phyloP scores from a whole-genome alignment of 2,888 invertebrate genomes.

The Apodemia hepburni region DNA sequence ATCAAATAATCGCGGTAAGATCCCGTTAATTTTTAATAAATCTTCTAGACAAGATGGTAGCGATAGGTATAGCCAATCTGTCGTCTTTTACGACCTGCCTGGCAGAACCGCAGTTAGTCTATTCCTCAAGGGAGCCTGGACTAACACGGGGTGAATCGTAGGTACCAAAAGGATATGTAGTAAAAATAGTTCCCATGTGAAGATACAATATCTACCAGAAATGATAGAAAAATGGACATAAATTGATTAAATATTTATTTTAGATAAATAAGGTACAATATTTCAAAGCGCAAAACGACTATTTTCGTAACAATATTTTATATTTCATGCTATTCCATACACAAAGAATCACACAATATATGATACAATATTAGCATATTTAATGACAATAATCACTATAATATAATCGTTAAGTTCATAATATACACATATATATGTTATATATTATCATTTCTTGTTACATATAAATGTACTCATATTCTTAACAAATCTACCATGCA shows the following conservation, averaged over 20 bases:
- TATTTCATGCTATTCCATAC: conserved; percentile 57
- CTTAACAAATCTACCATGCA: conserved; percentile 68
- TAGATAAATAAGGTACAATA: conserved; percentile 59
- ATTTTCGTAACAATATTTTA: conserved; percentile 34
- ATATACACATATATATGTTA: conserved; percentile 55
- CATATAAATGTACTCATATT: conserved; percentile 56
- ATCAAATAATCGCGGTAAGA: too few species aligned
- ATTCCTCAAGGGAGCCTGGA: too few species aligned
- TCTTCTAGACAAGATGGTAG: too few species aligned
- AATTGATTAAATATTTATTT: conserved; percentile 77
- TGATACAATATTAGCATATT: conserved; percentile 41
- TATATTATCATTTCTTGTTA: conserved; percentile 54
- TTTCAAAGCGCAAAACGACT: conserved; percentile 56
- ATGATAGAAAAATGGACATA: conserved; percentile 1
- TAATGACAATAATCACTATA: conserved; percentile 51
- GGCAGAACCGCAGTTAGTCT: too few species aligned
- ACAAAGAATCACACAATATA: conserved; percentile 55
- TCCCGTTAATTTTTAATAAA: too few species aligned
- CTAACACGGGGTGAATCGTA: too few species aligned
- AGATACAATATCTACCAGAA: not conserved
- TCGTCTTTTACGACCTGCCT: too few species aligned
- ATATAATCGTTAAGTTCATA: conserved; percentile 50
- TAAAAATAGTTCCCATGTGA: too few species aligned
- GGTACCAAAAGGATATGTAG: too few species aligned
- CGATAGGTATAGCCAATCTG: too few species aligned